Base-by-base conservation (phyloP, 1,140 invertebrate genomes). In the Lycorma delicatula region DNA sequence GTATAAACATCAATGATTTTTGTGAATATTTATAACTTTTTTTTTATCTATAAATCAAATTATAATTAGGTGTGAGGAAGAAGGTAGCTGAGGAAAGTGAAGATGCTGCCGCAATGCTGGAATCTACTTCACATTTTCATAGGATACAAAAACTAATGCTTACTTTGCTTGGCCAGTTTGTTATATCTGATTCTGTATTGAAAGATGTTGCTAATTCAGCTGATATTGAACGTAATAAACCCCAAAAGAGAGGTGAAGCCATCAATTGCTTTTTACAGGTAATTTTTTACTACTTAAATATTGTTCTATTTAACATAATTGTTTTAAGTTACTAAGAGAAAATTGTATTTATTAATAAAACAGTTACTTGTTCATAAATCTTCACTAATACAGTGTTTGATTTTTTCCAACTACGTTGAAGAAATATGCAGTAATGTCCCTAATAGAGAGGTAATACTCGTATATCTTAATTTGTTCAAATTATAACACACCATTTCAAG, bases 121-220 rank as follows among this genome's bases (percentile, higher is more conserved):
- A 82, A 64, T 68, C 79, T 18, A 73, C 77, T 11, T 75, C 75
- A 0, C 75, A 81, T 66, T 72, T 84, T 0, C 80, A 79, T 62
- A 71, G 82, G 1, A 64, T 86, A 20, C 83, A 85, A 61, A 79
- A 80, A 60, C 71, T 89, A 16, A 84, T 89, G 77, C 68, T 90
- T 18, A 77, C 80, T 0, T 71, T 91, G 16, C 74, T 91, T 25
- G 78, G 82, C 9, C 79, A 84, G 58, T 91, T 89, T 67, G 70
- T 62, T n/a, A 53, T 62, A 47, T 59, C 62, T 16, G 62, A 65
- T 44, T 54, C 60, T 28, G 18, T 58, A 9, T 29, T 64, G 2
- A 62, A 59, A 50, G 63, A 62, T 20, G 46, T 64, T 34, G 54
- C 49, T 16, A 60, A 51, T 27, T 27, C 26, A 41, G 52, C 36